A percentile compares a stretch with the other conserved stretches of the same genome.
Conservation (phyloP, 1,140 invertebrate genomes). For the Drosophila aff. region DNA sequence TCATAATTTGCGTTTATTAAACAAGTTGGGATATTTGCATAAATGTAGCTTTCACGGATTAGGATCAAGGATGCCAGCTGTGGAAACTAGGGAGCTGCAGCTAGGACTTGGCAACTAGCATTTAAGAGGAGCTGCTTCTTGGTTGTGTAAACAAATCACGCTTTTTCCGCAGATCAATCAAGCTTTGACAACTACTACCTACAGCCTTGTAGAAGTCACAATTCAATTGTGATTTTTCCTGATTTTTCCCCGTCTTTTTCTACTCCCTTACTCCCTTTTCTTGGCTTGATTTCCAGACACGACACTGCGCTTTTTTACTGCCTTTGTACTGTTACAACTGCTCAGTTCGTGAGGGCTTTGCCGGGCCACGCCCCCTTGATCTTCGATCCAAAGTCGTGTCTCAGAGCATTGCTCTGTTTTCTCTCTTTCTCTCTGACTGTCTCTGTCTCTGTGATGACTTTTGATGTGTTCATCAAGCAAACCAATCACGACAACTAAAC, state of each 20-base stretch:
- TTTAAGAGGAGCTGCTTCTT: background rate
- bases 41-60: conserved; percentile 67
- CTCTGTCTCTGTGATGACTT: conserved; percentile 62
- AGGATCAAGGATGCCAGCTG: conserved; percentile 36
- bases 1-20: conserved; percentile 84
- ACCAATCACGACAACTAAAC: conserved; percentile 47
- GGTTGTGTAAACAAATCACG: conserved; percentile 73
- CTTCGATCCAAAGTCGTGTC: conserved; percentile 63
- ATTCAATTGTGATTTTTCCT: conserved; percentile 64
- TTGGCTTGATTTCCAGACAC: conserved; percentile 23
- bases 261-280: conserved; percentile 4
- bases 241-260: background rate
- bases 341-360: conserved; percentile 63
- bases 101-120: background rate
- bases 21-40: conserved; percentile 73
- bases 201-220: conserved; percentile 55
- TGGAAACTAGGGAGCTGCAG: background rate
- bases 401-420: conserved; percentile 60
- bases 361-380: conserved; percentile 49
- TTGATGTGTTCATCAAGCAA: conserved; percentile 76
- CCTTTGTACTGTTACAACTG: conserved; percentile 61
- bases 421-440: background rate
- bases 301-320: conserved; percentile 40
- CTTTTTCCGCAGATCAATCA: conserved; percentile 70
- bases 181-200: conserved; percentile 56